Evolutionary conservation across 2,797 vertebrate species (phyloP), one percentile per base, ranked within the genome.

Genomic region (Paratrypauchen microcephalus): DNA sequence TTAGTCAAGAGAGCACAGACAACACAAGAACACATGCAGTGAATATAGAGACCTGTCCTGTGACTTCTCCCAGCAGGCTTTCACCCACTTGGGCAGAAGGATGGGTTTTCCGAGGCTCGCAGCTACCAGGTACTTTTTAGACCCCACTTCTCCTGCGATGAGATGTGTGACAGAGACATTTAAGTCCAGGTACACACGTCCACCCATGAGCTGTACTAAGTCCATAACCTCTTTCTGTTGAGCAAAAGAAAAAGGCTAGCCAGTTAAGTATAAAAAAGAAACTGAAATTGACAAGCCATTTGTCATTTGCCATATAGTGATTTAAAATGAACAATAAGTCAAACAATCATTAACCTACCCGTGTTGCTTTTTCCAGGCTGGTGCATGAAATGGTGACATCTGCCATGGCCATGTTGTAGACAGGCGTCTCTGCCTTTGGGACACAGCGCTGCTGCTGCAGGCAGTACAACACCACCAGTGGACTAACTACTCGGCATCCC

Each of bases 81-180:
- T 95, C 74, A 98, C 90, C 98, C 98, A 99, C n/a, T 90, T 81
- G 8, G 96, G 95, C 83, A 96, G 93, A 72, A 99, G 87, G 76
- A 99, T 93, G 69, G 96, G 96, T 87, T 97, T 99, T 74, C 95
- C 94, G 19, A 98, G 89, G 80, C 92, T 96, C 86, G 96, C 96
- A 77, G 98, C 96, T 65, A 99, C 98, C 82, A 98, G 85, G 62
- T 99, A 99, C 82, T 99, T 99, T 89, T 98, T 99, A 86, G 97
- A 99, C 77, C 98, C 98, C 72, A 99, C 98, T 86, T 98, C 97
- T 80, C 97, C 98, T 63, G 98, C 97, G 83, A 99, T 93, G 67
- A 99, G 93, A 72, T 99, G 97, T 59, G 96, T 99, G 69, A 99
- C 97, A 66, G 95, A 96, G 50, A 95, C 4, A 9, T 95, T 97